Conservation (phyloP, 2,113 vertebrate genomes). For the Phoxinus phoxinus region DNA sequence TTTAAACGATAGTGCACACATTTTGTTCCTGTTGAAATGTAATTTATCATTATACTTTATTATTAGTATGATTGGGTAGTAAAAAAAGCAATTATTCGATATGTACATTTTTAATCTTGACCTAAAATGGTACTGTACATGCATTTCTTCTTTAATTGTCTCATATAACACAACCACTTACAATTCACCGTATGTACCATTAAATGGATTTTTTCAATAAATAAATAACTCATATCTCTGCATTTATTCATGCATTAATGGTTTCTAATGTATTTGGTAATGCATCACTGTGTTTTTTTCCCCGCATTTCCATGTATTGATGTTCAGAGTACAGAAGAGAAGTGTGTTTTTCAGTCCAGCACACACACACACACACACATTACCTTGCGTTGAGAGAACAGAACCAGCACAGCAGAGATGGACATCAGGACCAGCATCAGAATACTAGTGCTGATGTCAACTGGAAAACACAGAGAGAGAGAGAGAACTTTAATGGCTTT, state of each 20-base stretch:
- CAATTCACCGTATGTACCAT: background rate
- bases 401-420: conserved; percentile 74
- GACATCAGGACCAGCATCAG: conserved; percentile 76
- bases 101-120: background rate
- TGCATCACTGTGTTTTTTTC: background rate
- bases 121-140: background rate
- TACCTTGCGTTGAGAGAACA: conserved; percentile 78
- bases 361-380: no score
- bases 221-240: background rate
- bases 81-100: background rate
- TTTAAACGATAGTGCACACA: no score
- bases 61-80: background rate
- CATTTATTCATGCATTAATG: background rate
- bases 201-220: background rate
- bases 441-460: conserved; percentile 75
- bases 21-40: background rate
- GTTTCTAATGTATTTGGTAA: background rate
- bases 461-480: conserved; percentile 59
- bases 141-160: background rate
- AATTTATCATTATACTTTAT: background rate
- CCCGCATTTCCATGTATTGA: background rate
- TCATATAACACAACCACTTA: background rate
- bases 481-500: background rate
- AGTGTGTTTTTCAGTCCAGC: no score
- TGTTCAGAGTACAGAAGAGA: background rate